These are phyloP conservation scores for Machimus rusticus DNA, from an alignment of 2,888 invertebrate species.

Conservation along the genomic window DNA sequence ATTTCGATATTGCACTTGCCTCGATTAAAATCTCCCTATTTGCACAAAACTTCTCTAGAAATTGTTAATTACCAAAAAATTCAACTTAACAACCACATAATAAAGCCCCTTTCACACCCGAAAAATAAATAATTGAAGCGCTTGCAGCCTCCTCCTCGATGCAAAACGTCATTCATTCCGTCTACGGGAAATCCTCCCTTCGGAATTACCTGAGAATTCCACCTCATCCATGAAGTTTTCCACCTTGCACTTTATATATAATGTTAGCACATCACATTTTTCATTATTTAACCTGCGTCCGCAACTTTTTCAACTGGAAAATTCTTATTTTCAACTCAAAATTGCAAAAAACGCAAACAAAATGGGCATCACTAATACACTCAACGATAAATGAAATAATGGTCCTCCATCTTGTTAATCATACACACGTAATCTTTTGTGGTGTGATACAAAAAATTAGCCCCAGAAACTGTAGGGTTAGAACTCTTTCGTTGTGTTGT, in stretches of 20 bases:
- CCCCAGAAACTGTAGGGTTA: background rate
- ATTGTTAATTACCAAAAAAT: background rate
- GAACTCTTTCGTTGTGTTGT: background rate
- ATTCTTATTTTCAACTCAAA: constrained; percentile 24
- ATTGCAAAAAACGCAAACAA: constrained; percentile 48
- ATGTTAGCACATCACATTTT: background rate
- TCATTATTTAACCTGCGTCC: background rate
- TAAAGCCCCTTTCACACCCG: background rate
- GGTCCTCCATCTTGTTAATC: background rate
- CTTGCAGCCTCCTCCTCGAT: constrained; percentile 22
- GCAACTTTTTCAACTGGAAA: constrained; percentile 6
- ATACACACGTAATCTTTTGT: background rate
- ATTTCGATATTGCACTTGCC: constrained; percentile 25
- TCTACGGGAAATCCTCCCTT: constrained; percentile 5
- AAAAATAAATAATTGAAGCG: constrained; percentile 27
- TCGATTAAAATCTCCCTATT: background rate
- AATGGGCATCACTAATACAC: constrained; percentile 48
- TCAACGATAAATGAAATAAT: background rate
- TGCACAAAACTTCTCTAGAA: background rate
- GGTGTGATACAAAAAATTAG: background rate
- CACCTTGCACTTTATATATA: constrained; percentile 4
- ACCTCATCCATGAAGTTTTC: background rate
- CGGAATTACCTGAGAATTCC: background rate
- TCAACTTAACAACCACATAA: background rate
- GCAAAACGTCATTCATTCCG: constrained; percentile 45